These are phyloP conservation scores for Dolichallabes microphthalmus DNA, from an alignment of 2,113 vertebrate species.

Conservation along the genomic window DNA sequence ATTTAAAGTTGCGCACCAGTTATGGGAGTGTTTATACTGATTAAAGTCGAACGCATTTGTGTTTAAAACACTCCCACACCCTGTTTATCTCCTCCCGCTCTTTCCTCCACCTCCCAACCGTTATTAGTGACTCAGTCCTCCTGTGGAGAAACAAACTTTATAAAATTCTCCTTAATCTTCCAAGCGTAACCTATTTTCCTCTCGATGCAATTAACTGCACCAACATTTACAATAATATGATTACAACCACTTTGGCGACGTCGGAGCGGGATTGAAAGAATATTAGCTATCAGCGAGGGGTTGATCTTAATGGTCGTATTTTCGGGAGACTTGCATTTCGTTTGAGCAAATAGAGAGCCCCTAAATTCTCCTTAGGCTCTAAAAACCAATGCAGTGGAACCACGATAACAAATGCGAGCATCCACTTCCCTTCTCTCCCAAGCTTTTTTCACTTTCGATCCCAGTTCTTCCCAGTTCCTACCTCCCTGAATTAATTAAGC, in stretches of 20 bases:
- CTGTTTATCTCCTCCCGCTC: conserved; percentile 45
- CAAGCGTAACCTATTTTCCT: conserved; percentile 97
- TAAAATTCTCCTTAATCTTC: conserved; percentile 91
- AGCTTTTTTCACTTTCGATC: conserved; percentile 51
- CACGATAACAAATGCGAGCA: conserved; percentile 96
- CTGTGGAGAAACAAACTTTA: conserved; percentile 90
- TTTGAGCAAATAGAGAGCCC: conserved; percentile 97
- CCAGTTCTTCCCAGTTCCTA: conserved; percentile 76
- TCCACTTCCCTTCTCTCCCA: conserved; percentile 61
- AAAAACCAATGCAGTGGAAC: conserved; percentile 99
- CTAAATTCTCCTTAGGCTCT: conserved; percentile 99
- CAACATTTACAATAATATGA: conserved; percentile 99
- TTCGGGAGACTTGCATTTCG: conserved; percentile 98
- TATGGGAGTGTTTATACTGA: conserved; percentile 28
- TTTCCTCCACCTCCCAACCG: conserved; percentile 62
- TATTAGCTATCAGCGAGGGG: conserved; percentile 99
- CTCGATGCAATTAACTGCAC: conserved; percentile 98
- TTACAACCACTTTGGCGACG: conserved; percentile 99
- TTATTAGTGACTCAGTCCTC: conserved; percentile 80
- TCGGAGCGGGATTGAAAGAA: conserved; percentile 91
- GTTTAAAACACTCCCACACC: conserved; percentile 40
- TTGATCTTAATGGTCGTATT: conserved; percentile 98
- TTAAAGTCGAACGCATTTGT: conserved; percentile 52
- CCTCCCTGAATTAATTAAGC: conserved; percentile 99
- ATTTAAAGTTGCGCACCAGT: not conserved